Evolutionary conservation across 2,113 vertebrate genomes (phyloP).

Genomic region (Lagopus leucura): DNA sequence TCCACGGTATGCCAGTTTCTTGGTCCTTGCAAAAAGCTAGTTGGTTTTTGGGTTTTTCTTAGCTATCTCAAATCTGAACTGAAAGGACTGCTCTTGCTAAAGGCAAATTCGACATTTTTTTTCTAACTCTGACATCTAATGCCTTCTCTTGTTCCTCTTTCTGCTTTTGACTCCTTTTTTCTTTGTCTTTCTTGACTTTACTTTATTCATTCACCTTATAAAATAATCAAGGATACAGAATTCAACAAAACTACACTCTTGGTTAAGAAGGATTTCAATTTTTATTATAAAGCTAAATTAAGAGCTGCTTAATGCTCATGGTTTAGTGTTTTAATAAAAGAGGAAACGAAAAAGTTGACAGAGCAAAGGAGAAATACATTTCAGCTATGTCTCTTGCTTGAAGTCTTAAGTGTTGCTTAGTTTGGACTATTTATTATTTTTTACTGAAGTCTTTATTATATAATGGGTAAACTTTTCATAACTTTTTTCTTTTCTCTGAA

Average conservation of each 20-base stretch:
- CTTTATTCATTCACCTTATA: conserved; percentile 52
- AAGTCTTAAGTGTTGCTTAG: conserved; percentile 37
- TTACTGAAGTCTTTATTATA: not conserved
- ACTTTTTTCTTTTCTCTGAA: not conserved
- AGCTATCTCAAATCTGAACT: not conserved
- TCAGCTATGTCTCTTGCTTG: conserved; percentile 19
- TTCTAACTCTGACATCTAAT: not conserved
- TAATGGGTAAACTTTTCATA: not conserved
- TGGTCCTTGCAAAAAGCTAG: not conserved
- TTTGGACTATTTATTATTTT: conserved; percentile 11
- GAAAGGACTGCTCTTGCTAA: not conserved
- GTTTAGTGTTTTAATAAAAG: conserved; percentile 74
- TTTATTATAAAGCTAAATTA: conserved; percentile 75
- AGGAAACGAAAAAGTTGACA: conserved; percentile 17
- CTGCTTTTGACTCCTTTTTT: conserved; percentile 2
- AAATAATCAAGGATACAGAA: conserved; percentile 57
- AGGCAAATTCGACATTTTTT: not conserved
- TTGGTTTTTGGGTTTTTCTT: not conserved
- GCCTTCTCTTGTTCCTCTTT: not conserved
- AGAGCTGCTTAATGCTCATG: conserved; percentile 67
- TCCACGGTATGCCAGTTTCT: not conserved
- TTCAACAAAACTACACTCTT: conserved; percentile 37
- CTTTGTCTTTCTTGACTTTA: conserved; percentile 22
- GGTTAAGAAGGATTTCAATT: conserved; percentile 69
- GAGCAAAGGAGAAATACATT: conserved; percentile 25